Evolutionary conservation across 1,140 invertebrate genomes (phyloP).

Genomic region (Temnothorax longispinosus): DNA sequence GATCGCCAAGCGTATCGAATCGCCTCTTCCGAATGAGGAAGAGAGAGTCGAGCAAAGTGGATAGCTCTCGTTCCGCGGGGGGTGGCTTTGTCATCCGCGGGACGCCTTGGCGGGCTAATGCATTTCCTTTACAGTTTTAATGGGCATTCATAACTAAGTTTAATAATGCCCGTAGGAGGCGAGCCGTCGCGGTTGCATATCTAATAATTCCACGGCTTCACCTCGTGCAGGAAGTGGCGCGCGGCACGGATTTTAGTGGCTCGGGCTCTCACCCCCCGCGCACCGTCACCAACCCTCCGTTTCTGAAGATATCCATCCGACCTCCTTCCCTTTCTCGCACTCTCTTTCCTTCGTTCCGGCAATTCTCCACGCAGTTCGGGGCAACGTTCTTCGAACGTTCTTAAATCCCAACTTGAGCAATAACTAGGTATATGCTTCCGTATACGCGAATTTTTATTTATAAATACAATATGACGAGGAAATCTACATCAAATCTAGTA

Average conservation of each 20-base stretch:
- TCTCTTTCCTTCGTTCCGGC: constrained; percentile 41
- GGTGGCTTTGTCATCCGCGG: constrained; percentile 75
- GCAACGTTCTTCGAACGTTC: background rate
- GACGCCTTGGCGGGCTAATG: constrained; percentile 82
- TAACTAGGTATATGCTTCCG: background rate
- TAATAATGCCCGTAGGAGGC: constrained; percentile 82
- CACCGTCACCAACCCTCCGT: background rate
- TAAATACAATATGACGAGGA: background rate
- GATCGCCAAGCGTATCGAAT: constrained; percentile 71
- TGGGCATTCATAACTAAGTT: constrained; percentile 86
- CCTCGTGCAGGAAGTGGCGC: constrained; percentile 75
- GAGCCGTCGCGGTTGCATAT: constrained; percentile 81
- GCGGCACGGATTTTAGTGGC: constrained; percentile 73
- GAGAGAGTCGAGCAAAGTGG: constrained; percentile 68
- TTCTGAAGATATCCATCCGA: constrained; percentile 48
- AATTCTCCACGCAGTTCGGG: background rate
- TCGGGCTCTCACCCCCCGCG: constrained; percentile 56
- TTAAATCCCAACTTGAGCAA: background rate
- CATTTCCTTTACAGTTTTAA: constrained; percentile 86
- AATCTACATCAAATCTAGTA: background rate
- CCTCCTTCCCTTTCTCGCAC: constrained; percentile 51
- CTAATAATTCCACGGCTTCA: constrained; percentile 81
- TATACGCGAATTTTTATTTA: background rate
- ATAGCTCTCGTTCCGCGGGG: constrained; percentile 76
- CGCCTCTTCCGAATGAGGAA: constrained; percentile 69